These are phyloP conservation scores for Cercopithecus mitis DNA, from an alignment of 2,797 vertebrate species.

Conservation along the genomic window DNA sequence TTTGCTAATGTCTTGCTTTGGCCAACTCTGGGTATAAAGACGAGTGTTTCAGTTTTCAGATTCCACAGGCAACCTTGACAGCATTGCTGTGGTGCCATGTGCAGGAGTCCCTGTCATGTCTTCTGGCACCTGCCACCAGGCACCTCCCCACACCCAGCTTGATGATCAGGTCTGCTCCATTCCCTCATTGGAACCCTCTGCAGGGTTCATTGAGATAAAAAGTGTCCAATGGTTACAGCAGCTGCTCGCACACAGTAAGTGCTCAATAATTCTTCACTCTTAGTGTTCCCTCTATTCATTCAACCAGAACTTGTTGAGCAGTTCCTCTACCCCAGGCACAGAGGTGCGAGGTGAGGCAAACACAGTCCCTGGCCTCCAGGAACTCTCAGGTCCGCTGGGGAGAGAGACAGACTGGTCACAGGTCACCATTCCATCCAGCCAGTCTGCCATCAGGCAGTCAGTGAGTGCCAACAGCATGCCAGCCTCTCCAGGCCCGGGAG, in stretches of 20 bases:
- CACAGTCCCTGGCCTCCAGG: not conserved
- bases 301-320: not conserved
- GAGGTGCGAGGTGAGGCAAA: fast-evolving
- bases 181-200: not conserved
- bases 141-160: not conserved
- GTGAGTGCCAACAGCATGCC: fast-evolving
- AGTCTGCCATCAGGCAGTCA: not conserved
- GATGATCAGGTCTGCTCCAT: not conserved
- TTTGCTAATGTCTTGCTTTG: not conserved
- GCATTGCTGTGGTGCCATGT: not conserved
- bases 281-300: not conserved
- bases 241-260: not conserved
- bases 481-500: not conserved
- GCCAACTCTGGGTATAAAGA: not conserved
- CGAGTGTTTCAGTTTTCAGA: not conserved
- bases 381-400: not conserved
- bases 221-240: not conserved
- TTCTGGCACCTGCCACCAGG: not conserved
- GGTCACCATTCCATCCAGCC: not conserved
- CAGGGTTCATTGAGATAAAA: not conserved
- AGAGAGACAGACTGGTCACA: not conserved
- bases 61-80: fast-evolving
- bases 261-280: not conserved
- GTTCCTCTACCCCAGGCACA: not conserved
- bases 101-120: not conserved